A percentile compares a stretch with the other conserved stretches of the same genome.
These are phyloP conservation scores for Drosophila ironensis DNA, from an alignment of 1,140 invertebrate genomes.

Conservation along the genomic window DNA sequence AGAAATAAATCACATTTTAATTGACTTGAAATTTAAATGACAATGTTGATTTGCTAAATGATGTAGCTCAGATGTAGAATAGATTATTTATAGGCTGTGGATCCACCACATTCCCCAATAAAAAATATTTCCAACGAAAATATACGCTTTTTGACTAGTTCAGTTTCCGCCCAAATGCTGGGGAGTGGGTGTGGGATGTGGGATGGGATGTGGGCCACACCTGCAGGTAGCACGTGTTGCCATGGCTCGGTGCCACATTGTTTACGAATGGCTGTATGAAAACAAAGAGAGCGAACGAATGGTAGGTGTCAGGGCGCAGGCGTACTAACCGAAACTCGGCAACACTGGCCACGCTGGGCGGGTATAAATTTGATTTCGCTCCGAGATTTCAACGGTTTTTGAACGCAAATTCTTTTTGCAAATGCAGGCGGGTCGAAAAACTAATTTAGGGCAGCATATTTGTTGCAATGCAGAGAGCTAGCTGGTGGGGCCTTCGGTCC, in stretches of 20 bases:
- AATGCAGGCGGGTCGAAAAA: not conserved
- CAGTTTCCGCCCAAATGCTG: not conserved
- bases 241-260: conserved; percentile 23
- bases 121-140: too few relatives aligned
- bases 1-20: too few relatives aligned
- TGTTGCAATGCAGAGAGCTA: too few relatives aligned
- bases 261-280: conserved; percentile 71
- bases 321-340: conserved; percentile 51
- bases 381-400: conserved; percentile 7
- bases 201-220: not conserved
- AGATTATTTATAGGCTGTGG: too few relatives aligned
- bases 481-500: not conserved
- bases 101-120: too few relatives aligned
- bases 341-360: conserved; percentile 49
- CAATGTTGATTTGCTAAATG: too few relatives aligned
- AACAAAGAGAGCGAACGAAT: conserved; percentile 58
- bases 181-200: not conserved
- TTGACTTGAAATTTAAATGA: too few relatives aligned
- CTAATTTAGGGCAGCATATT: too few relatives aligned
- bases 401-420: not conserved
- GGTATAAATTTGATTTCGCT: conserved; percentile 22
- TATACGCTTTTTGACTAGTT: not conserved
- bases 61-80: too few relatives aligned
- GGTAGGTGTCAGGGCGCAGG: conserved; percentile 36
- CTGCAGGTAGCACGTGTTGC: conserved; percentile 44